phyloP scores from a whole-genome alignment of 2,797 vertebrate genomes.

The Ciconia nigra region DNA sequence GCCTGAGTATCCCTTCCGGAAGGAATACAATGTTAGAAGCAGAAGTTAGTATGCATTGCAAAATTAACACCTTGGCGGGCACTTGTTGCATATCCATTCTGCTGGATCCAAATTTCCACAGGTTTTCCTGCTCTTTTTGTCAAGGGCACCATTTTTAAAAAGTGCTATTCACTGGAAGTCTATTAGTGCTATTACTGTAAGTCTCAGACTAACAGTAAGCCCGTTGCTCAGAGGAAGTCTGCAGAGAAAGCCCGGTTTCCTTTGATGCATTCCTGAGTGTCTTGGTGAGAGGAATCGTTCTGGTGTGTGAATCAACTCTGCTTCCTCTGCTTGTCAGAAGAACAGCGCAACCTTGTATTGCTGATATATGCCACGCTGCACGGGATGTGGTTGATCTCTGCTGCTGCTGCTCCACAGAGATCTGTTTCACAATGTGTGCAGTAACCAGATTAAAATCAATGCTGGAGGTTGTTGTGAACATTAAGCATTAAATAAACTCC shows the following conservation, averaged over 20 bases:
- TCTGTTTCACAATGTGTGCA: not conserved
- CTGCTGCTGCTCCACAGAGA: not conserved
- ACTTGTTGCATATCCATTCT: not conserved
- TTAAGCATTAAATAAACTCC: conserved; percentile 37
- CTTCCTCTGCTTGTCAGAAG: conserved; percentile 48
- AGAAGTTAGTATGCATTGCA: not conserved
- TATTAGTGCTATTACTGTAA: too few relatives aligned
- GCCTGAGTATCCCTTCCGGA: not conserved
- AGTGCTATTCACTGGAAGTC: not conserved
- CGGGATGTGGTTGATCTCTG: not conserved
- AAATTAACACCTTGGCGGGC: not conserved
- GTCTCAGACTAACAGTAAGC: conserved; percentile 37
- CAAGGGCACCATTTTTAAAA: not conserved
- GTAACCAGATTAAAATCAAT: conserved; percentile 34
- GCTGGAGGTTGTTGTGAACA: conserved; percentile 26
- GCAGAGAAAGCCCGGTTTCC: conserved; percentile 7
- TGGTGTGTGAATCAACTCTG: conserved; percentile 33
- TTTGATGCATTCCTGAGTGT: conserved; percentile 48
- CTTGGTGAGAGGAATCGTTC: conserved; percentile 32
- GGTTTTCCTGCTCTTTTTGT: conserved; percentile 15
- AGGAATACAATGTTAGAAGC: not conserved
- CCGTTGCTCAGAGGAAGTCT: conserved; percentile 47
- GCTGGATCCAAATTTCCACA: conserved; percentile 11
- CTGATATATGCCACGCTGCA: not conserved
- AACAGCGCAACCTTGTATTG: not conserved